Percentiles rank a stretch among this genome's conserved stretches.
phyloP scores from a whole-genome alignment of 2,797 vertebrate genomes.

The Diplodus sargus region DNA sequence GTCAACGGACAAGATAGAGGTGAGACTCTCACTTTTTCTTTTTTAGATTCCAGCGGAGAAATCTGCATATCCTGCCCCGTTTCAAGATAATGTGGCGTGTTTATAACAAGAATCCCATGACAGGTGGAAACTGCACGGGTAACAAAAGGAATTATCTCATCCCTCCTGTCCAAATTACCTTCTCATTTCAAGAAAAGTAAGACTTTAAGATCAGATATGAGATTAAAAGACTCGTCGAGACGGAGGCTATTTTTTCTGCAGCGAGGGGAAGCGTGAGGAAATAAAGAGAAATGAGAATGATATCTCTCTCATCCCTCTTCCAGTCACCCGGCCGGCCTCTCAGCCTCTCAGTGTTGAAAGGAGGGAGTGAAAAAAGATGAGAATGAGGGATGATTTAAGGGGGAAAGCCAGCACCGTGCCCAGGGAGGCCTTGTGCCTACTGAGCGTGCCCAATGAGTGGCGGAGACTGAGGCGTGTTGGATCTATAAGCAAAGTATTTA shows the following conservation, averaged over 20 bases:
- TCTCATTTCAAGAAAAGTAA: slow-evolving; percentile 47
- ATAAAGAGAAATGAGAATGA: slow-evolving; percentile 76
- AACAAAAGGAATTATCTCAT: slow-evolving; percentile 56
- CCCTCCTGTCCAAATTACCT: slow-evolving; percentile 41
- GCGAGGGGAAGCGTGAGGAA: slow-evolving; percentile 50
- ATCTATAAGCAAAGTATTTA: slow-evolving; percentile 87
- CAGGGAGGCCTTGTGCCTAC: slow-evolving; percentile 84
- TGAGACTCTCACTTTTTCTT: slow-evolving; percentile 22
- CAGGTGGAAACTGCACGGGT: slow-evolving; percentile 43
- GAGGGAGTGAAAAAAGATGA: slow-evolving; percentile 77
- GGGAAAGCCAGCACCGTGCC: slow-evolving; percentile 70
- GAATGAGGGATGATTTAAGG: slow-evolving; percentile 83
- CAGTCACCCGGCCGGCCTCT: slow-evolving; percentile 66
- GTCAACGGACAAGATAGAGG: slow-evolving; percentile 46
- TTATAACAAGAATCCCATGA: slow-evolving; percentile 44
- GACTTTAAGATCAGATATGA: slow-evolving; percentile 55
- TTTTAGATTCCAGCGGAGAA: slow-evolving; percentile 22
- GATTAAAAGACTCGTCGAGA: slow-evolving; percentile 58
- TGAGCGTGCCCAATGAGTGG: slow-evolving; percentile 82
- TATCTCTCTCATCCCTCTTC: slow-evolving; percentile 73
- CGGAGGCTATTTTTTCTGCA: slow-evolving; percentile 15
- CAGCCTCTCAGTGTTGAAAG: slow-evolving; percentile 71
- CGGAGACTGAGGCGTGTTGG: slow-evolving; percentile 83
- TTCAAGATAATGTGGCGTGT: slow-evolving; percentile 40
- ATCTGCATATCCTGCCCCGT: slow-evolving; percentile 47